Base-by-base conservation (phyloP, 2,888 invertebrate species). In the Agrochola lychnidis region DNA sequence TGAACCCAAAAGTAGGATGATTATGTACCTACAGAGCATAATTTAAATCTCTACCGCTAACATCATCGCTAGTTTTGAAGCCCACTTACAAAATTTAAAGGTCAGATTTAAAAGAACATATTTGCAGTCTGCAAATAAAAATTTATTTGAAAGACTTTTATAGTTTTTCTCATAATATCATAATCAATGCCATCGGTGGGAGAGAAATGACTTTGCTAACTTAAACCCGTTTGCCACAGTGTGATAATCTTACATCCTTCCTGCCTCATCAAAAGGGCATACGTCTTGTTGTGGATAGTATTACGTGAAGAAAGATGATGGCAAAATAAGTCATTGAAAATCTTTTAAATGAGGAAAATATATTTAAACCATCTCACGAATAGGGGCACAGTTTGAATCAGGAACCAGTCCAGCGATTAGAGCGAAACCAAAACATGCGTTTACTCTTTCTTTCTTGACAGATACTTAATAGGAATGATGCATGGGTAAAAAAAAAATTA, bases 131-230 rank as follows among this genome's bases (percentile, higher is more conserved):
- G 19, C 19, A 42, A 40, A 78, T 7, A 19, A 4, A 57, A 57
- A 14, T 57, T 78, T 42, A 59, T 48, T 78, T 40, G 2, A 51
- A 61, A 36, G 30, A 19, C 14, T 42, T 57, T n/a, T 19, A 77
- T 77, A 36, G 3, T 51, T 67, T 75, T 67, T n/a, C 30, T 40
- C n/a, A 48, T 30, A 51, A n/a, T 51, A 59, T 42, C 6, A 25
- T 45, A 69, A 59, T 59, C 6, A 78, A 53, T 4, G 30, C 19
- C 51, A 78, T 78, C 57, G 30, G 25, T 25, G 4, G 0, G 14
- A 36, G 14, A 45, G 5, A 57, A 56, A 48, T 42, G 51, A 51
- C 40, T 25, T 25, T 40, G 48, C 42, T 19, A 48, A 68, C n/a
- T 59, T n/a, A 67, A 68, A 51, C 51, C n/a, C 1, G 51, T 76